Conservation (phyloP, 2,888 invertebrate species). For the Himalopsyche kuldschensis region DNA sequence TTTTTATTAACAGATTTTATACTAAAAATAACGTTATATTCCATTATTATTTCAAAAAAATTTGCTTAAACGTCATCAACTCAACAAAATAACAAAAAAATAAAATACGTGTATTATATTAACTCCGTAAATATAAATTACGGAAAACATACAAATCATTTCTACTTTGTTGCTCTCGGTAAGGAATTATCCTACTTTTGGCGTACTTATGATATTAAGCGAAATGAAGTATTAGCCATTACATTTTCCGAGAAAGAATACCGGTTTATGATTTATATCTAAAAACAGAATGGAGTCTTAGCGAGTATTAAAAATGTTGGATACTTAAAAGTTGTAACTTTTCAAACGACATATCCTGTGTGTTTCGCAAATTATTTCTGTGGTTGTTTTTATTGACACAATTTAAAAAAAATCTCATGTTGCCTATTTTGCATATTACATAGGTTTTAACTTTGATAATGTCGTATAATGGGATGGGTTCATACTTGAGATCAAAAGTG, state of each 20-base stretch:
- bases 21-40: too few species aligned
- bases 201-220: slow-evolving; percentile 28
- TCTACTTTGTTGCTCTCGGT: slow-evolving; percentile 1
- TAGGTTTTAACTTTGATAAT: too few species aligned
- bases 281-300: slow-evolving; percentile 11
- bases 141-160: slow-evolving; percentile 10
- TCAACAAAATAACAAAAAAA: background rate
- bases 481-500: too few species aligned
- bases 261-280: slow-evolving; percentile 20
- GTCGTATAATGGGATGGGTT: too few species aligned
- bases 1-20: too few species aligned
- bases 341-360: background rate
- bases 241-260: slow-evolving; percentile 14
- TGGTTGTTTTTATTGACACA: background rate
- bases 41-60: too few species aligned
- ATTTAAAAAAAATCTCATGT: too few species aligned
- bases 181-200: slow-evolving; percentile 25
- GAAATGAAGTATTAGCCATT: slow-evolving; percentile 8
- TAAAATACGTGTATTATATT: background rate
- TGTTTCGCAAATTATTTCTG: background rate
- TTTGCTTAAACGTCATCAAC: too few species aligned
- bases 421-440: too few species aligned
- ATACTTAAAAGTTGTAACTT: slow-evolving; percentile 1
- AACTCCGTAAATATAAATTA: background rate
- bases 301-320: background rate